A percentile compares a stretch with the other conserved stretches of the same genome.
phyloP scores from a whole-genome alignment of 2,888 invertebrate species.

The Pyrgus malvae region DNA sequence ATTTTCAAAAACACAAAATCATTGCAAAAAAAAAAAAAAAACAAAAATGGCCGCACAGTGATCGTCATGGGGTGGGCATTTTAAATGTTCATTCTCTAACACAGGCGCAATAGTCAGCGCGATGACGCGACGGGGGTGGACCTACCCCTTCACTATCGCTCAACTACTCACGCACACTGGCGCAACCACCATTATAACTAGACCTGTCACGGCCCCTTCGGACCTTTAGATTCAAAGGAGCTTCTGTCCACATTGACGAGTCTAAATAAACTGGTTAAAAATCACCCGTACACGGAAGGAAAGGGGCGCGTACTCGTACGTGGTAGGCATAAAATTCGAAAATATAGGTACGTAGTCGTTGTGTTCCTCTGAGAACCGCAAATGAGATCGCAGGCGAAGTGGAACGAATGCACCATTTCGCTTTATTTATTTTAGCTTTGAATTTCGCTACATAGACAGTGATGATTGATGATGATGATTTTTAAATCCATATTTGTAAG shows the following conservation, averaged over 20 bases:
- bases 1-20: no score
- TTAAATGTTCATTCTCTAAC: slow-evolving; percentile 78
- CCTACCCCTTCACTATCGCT: slow-evolving; percentile 63
- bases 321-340: slow-evolving; percentile 78
- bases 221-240: slow-evolving; percentile 12
- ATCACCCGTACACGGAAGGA: slow-evolving; percentile 43
- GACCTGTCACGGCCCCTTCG: slow-evolving; percentile 44
- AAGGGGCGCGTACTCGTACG: slow-evolving; percentile 47
- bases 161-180: slow-evolving; percentile 65
- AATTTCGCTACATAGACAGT: slow-evolving; percentile 13
- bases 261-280: slow-evolving; percentile 50
- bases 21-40: no score
- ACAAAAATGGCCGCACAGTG: slow-evolving; percentile 69
- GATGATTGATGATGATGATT: no score
- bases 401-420: slow-evolving; percentile 70
- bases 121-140: slow-evolving; percentile 72
- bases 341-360: slow-evolving; percentile 65
- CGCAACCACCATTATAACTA: slow-evolving; percentile 38
- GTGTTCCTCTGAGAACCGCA: slow-evolving; percentile 60
- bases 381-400: slow-evolving; percentile 68
- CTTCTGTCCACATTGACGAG: slow-evolving; percentile 42
- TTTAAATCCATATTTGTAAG: no score
- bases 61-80: slow-evolving; percentile 76
- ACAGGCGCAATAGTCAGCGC: slow-evolving; percentile 74
- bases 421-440: slow-evolving; percentile 44